Conservation (phyloP, 1,140 invertebrate species). For the Drosophila leontia region DNA sequence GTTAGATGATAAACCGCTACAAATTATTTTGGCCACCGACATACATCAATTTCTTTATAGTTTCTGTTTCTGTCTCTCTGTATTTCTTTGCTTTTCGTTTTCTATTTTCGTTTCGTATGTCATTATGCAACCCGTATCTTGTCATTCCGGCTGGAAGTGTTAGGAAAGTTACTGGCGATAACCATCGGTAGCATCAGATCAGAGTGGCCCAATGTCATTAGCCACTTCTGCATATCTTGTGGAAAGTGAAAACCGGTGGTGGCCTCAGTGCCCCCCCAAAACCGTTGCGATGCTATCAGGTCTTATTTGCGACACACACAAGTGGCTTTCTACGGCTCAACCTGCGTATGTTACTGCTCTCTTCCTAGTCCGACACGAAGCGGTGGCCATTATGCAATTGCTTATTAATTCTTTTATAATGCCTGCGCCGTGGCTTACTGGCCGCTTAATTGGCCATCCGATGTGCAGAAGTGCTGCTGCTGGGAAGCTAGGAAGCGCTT, state of each 20-base stretch:
- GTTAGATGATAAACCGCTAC: slow-evolving; percentile 81
- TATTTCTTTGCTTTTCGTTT: slow-evolving; percentile 34
- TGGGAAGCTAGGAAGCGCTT: slow-evolving; percentile 21
- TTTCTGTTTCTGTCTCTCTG: slow-evolving; percentile 44
- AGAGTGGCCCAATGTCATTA: slow-evolving; percentile 46
- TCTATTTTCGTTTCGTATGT: slow-evolving; percentile 71
- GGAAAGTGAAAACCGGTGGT: slow-evolving; percentile 30
- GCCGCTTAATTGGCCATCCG: slow-evolving; percentile 70
- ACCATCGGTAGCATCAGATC: slow-evolving; percentile 43
- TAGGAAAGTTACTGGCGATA: slow-evolving; percentile 57
- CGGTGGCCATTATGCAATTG: slow-evolving; percentile 56
- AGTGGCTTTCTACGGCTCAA: slow-evolving; percentile 56
- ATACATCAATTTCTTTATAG: slow-evolving; percentile 61
- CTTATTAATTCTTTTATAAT: slow-evolving; percentile 72
- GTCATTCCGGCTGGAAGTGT: slow-evolving; percentile 43
- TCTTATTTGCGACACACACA: slow-evolving; percentile 11
- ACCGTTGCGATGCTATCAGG: slow-evolving; percentile 15
- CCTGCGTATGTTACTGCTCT: slow-evolving; percentile 43
- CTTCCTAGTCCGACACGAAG: slow-evolving; percentile 62
- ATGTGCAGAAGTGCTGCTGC: slow-evolving; percentile 37
- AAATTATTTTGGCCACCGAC: slow-evolving; percentile 69
- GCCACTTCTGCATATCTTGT: slow-evolving; percentile 19
- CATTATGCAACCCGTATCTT: slow-evolving; percentile 65
- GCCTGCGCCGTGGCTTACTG: slow-evolving; percentile 34
- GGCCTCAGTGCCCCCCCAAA: slow-evolving; percentile 7